These are phyloP conservation scores for Eidolon helvum DNA, from an alignment of 2,113 vertebrate genomes.

Conservation along the genomic window DNA sequence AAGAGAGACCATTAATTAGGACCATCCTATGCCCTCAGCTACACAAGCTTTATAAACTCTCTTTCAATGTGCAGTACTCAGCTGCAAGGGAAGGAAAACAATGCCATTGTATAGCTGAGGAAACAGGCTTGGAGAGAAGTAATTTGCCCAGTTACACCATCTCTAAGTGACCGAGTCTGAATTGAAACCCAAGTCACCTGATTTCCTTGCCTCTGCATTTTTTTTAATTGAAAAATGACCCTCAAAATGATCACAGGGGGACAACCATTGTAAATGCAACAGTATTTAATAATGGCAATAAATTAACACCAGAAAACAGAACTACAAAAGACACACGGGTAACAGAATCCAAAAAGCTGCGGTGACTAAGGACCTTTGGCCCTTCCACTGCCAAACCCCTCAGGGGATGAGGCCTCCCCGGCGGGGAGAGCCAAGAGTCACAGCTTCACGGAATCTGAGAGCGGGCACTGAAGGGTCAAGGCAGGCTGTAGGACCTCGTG, in stretches of 20 bases:
- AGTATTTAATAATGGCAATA: neutral
- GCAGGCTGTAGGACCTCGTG: accelerated
- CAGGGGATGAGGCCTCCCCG: neutral
- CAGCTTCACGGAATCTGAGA: neutral
- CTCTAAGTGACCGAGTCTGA: neutral
- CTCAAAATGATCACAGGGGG: neutral
- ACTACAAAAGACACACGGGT: neutral
- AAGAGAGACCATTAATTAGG: neutral
- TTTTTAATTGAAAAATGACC: accelerated
- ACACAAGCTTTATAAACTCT: neutral
- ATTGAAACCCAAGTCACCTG: neutral
- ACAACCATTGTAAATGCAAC: neutral
- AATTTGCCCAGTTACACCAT: neutral
- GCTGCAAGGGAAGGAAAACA: no score
- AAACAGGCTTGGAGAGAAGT: neutral
- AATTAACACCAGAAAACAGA: neutral
- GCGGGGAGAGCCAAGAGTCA: neutral
- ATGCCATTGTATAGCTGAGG: neutral
- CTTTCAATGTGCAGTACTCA: neutral
- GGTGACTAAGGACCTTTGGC: neutral
- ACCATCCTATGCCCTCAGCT: neutral
- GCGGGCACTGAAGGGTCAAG: accelerated
- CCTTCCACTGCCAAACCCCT: neutral
- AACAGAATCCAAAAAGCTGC: neutral
- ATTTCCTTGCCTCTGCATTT: no score